Evolutionary conservation across 2,888 invertebrate species (phyloP).

Genomic region (Automeris io): DNA sequence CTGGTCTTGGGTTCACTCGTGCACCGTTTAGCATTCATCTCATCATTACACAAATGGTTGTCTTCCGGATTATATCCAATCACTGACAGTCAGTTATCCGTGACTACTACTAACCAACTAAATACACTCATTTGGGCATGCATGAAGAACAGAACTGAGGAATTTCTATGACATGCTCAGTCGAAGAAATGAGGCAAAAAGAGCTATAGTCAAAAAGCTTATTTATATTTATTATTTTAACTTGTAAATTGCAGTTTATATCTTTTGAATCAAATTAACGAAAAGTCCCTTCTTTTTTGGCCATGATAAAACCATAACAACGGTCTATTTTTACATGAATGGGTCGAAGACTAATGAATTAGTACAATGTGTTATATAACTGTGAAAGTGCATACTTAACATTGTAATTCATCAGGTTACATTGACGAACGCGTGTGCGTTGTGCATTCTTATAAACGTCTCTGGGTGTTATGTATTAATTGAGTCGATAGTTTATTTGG

Average conservation of each 20-base stretch:
- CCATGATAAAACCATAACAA: too few species aligned
- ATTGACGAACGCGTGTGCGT: slow-evolving; percentile 40
- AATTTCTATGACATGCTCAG: too few species aligned
- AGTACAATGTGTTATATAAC: slow-evolving; percentile 43
- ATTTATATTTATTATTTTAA: too few species aligned
- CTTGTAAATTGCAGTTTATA: too few species aligned
- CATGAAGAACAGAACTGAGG: too few species aligned
- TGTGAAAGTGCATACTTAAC: slow-evolving; percentile 51
- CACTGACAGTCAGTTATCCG: slow-evolving; percentile 11
- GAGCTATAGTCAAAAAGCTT: too few species aligned
- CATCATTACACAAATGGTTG: slow-evolving; percentile 26
- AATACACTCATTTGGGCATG: slow-evolving; percentile 12
- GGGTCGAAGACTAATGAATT: slow-evolving; percentile 16
- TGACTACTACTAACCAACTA: slow-evolving; percentile 28
- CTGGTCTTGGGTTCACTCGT: not conserved
- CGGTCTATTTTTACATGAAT: too few species aligned
- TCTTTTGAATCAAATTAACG: too few species aligned
- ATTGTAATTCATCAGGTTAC: slow-evolving; percentile 63
- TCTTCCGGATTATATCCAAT: slow-evolving; percentile 29
- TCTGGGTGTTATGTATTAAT: slow-evolving; percentile 34
- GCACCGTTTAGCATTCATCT: slow-evolving; percentile 17
- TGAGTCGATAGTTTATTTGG: slow-evolving; percentile 12
- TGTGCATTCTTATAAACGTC: slow-evolving; percentile 36
- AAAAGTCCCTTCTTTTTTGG: too few species aligned
- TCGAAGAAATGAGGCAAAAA: too few species aligned